A percentile compares a stretch with the other conserved stretches of the same genome.
phyloP scores from a whole-genome alignment of 2,113 vertebrate species.

The Asarcornis scutulata region DNA sequence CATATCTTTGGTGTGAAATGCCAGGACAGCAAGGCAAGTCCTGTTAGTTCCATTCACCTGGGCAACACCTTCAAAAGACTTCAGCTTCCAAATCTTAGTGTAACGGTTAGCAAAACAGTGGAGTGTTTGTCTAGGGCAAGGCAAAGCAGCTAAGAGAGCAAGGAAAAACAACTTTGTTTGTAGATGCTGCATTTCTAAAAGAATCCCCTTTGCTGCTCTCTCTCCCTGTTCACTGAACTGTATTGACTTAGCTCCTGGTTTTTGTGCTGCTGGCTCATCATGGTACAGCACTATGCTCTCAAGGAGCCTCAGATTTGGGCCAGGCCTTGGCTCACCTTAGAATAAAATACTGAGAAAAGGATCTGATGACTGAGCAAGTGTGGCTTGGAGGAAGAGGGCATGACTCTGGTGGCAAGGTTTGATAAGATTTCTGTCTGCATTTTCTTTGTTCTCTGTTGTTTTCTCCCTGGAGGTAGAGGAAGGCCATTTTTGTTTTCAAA shows the following conservation, averaged over 20 bases:
- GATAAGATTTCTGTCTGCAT: neutral
- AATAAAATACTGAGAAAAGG: neutral
- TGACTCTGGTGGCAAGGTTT: neutral
- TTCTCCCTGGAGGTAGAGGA: neutral
- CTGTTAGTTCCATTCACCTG: neutral
- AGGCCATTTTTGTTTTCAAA: neutral
- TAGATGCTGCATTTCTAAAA: neutral
- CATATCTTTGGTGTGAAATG: neutral
- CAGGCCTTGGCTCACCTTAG: neutral
- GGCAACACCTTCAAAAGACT: neutral
- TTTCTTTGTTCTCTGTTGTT: neutral
- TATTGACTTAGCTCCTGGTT: neutral
- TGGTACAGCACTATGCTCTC: neutral
- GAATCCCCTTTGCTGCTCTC: neutral
- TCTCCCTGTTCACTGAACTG: neutral
- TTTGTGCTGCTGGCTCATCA: neutral
- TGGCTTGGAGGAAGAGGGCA: fast-evolving
- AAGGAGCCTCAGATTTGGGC: neutral
- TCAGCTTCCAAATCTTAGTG: neutral
- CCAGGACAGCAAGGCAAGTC: neutral
- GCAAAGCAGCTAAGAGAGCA: neutral
- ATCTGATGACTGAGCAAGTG: neutral
- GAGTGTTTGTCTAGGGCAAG: neutral
- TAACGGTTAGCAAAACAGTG: neutral
- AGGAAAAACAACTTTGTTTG: neutral